Evolutionary conservation across 2,888 invertebrate species (phyloP).

Genomic region (Dascillus cervinus): DNA sequence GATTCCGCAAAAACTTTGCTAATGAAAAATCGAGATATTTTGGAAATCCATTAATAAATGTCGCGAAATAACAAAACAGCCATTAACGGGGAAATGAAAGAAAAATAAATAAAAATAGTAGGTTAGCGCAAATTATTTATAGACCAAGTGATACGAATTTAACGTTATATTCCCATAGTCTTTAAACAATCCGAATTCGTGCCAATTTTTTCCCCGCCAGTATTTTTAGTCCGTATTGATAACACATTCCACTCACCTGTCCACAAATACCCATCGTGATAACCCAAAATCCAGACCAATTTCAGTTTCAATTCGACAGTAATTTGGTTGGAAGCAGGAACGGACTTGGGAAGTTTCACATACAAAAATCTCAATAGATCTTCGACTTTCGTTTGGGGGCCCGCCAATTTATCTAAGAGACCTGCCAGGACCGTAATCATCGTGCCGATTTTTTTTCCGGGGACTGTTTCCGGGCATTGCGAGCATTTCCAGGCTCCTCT

Average conservation of each 20-base stretch:
- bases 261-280: constrained; percentile 49
- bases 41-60: too few species aligned
- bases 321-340: constrained; percentile 55
- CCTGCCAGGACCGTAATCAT: constrained; percentile 49
- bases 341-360: constrained; percentile 46
- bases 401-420: constrained; percentile 46
- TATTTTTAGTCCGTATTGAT: too few species aligned
- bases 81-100: too few species aligned
- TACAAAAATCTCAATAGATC: constrained; percentile 51
- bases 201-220: too few species aligned
- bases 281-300: constrained; percentile 55
- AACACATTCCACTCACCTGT: constrained; percentile 49
- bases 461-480: constrained; percentile 46
- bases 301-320: constrained; percentile 56
- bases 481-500: constrained; percentile 53
- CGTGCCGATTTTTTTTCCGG: constrained; percentile 45
- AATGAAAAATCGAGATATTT: too few species aligned
- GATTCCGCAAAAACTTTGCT: too few species aligned
- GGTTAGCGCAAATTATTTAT: too few species aligned
- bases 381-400: constrained; percentile 46
- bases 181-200: too few species aligned
- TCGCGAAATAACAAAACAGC: too few species aligned
- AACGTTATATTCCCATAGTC: too few species aligned
- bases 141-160: too few species aligned
- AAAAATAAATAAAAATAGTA: too few species aligned